phyloP scores from a whole-genome alignment of 1,140 invertebrate species.

The Charaxes varanes region DNA sequence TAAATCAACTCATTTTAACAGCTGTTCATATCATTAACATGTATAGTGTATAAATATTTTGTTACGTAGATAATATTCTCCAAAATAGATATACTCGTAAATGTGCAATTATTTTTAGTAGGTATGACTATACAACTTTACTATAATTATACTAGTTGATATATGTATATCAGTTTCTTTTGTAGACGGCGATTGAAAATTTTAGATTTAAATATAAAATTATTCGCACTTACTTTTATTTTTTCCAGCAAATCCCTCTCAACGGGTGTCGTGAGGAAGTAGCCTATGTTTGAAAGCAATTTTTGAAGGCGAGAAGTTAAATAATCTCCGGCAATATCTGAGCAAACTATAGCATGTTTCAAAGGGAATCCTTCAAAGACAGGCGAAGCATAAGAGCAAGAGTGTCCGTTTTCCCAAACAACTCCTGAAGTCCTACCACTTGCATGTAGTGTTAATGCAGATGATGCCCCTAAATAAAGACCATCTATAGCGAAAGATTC shows the following conservation, averaged over 20 bases:
- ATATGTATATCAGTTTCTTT: too few species aligned
- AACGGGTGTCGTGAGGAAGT: conserved; percentile 41
- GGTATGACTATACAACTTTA: background rate
- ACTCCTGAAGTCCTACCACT: conserved; percentile 49
- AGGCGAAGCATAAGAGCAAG: conserved; percentile 35
- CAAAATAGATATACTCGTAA: background rate
- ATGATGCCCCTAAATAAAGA: conserved; percentile 37
- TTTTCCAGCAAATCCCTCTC: conserved; percentile 72
- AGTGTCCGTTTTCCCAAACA: conserved; percentile 42
- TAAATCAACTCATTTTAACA: conserved; percentile 3
- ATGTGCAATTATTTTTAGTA: background rate
- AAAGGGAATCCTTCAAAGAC: conserved; percentile 56
- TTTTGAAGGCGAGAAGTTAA: conserved; percentile 31
- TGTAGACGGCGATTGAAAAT: too few species aligned
- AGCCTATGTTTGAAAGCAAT: conserved; percentile 34
- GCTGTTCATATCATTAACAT: too few species aligned
- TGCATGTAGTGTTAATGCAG: conserved; percentile 32
- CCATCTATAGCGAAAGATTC: conserved; percentile 39
- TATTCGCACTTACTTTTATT: conserved; percentile 77
- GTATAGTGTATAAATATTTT: too few species aligned
- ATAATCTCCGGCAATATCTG: conserved; percentile 34
- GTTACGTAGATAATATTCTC: too few species aligned
- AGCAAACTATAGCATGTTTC: conserved; percentile 34
- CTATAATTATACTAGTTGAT: too few species aligned
- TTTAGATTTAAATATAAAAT: background rate